phyloP scores from a whole-genome alignment of 2,797 vertebrate genomes.

The Salarias fasciatus region DNA sequence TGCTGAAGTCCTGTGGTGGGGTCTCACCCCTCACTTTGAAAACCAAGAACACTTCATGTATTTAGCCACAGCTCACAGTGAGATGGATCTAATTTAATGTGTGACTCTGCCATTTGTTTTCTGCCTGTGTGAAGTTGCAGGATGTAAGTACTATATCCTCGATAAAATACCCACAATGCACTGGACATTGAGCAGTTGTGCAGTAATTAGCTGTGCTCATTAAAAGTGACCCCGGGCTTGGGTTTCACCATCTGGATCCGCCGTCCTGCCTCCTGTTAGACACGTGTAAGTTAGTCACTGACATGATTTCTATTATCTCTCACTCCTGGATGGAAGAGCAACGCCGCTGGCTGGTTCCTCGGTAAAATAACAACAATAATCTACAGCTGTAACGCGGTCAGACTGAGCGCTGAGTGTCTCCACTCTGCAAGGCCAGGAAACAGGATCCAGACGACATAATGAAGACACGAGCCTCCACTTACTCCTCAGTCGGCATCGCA shows the following conservation, averaged over 20 bases:
- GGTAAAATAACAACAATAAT: no score
- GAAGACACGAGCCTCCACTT: conserved; percentile 8
- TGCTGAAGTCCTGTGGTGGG: no score
- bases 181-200: conserved; percentile 57
- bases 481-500: conserved; percentile 32
- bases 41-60: no score
- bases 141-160: conserved; percentile 57
- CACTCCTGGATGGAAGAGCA: conserved; percentile 7
- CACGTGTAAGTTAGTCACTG: conserved; percentile 9
- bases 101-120: conserved; percentile 3
- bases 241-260: conserved; percentile 74
- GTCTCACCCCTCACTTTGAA: no score
- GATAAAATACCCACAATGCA: conserved; percentile 50
- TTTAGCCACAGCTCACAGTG: no score
- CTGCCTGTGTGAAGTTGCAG: not conserved
- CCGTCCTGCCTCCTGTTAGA: conserved; percentile 52
- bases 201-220: conserved; percentile 72
- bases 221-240: conserved; percentile 71
- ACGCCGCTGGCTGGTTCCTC: not conserved
- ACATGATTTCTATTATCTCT: conserved; percentile 10
- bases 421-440: conserved; percentile 1
- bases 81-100: no score
- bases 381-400: no score
- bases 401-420: no score
- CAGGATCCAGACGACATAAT: conserved; percentile 18